A percentile compares a stretch with the other conserved stretches of the same genome.
phyloP scores from a whole-genome alignment of 2,888 invertebrate species.

The Drymonia ruficornis region DNA sequence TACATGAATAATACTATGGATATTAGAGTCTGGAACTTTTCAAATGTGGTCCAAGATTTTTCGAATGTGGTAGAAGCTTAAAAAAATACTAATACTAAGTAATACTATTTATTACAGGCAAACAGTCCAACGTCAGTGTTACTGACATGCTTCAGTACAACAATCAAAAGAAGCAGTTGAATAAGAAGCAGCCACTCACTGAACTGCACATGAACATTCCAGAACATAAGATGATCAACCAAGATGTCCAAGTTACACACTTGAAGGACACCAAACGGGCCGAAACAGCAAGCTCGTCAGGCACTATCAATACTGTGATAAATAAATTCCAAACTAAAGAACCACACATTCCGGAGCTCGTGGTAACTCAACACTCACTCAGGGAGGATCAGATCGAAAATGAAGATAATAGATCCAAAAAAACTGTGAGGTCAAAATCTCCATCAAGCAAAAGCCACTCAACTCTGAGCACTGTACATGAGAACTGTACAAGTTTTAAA shows the following conservation, averaged over 20 bases:
- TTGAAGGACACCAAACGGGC: constrained; percentile 60
- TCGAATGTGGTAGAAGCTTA: too few species aligned
- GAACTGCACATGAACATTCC: constrained; percentile 63
- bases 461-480: constrained; percentile 71
- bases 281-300: constrained; percentile 63
- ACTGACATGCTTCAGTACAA: constrained; percentile 65
- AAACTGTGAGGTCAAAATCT: constrained; percentile 59
- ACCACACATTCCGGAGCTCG: constrained; percentile 47
- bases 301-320: constrained; percentile 66
- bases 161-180: constrained; percentile 47
- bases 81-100: too few species aligned
- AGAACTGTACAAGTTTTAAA: constrained; percentile 65
- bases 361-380: constrained; percentile 46
- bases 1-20: too few species aligned
- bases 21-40: too few species aligned
- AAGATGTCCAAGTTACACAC: constrained; percentile 50
- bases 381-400: constrained; percentile 24
- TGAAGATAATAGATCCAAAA: constrained; percentile 35
- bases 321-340: constrained; percentile 51
- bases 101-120: constrained; percentile 54
- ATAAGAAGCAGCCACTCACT: constrained; percentile 59
- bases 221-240: constrained; percentile 40
- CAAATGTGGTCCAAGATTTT: too few species aligned
- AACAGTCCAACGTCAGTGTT: constrained; percentile 68
- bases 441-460: constrained; percentile 70